These are phyloP conservation scores for Glaucidium brasilianum DNA, from an alignment of 2,113 vertebrate species.

Conservation along the genomic window DNA sequence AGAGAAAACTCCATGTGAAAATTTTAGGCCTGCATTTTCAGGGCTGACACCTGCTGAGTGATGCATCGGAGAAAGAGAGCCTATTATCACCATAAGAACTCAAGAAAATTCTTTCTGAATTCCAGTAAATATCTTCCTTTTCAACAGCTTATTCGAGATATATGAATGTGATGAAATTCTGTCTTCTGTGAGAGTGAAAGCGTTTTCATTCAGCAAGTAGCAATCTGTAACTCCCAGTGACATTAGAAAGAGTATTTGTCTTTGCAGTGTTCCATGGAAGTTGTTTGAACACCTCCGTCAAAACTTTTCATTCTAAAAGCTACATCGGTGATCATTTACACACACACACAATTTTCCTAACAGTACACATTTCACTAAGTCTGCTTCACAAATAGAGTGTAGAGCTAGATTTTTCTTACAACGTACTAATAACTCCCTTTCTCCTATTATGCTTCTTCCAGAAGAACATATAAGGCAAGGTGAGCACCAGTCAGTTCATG, in stretches of 20 bases:
- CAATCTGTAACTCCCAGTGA: neutral
- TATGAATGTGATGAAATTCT: constrained; percentile 10
- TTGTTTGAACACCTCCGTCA: neutral
- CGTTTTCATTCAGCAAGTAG: neutral
- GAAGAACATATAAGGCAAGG: neutral
- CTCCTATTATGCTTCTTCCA: neutral
- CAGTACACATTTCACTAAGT: neutral
- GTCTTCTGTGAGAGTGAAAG: constrained; percentile 1
- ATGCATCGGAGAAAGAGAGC: neutral
- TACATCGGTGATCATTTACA: neutral
- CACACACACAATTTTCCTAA: neutral
- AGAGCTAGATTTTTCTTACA: neutral
- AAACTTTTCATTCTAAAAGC: neutral
- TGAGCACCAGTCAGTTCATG: neutral
- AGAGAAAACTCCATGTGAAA: neutral
- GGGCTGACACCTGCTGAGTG: neutral
- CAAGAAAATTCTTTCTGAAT: constrained; percentile 11
- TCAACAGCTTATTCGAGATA: neutral
- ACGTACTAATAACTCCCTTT: neutral
- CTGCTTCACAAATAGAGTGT: neutral
- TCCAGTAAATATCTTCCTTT: constrained; percentile 24
- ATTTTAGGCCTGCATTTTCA: neutral
- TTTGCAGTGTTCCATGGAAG: neutral
- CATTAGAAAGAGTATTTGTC: neutral
- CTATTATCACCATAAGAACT: neutral